Evolutionary conservation across 2,113 vertebrate genomes (phyloP), one percentile per base, ranked within the genome.

Genomic region (Stictonetta naevosa): DNA sequence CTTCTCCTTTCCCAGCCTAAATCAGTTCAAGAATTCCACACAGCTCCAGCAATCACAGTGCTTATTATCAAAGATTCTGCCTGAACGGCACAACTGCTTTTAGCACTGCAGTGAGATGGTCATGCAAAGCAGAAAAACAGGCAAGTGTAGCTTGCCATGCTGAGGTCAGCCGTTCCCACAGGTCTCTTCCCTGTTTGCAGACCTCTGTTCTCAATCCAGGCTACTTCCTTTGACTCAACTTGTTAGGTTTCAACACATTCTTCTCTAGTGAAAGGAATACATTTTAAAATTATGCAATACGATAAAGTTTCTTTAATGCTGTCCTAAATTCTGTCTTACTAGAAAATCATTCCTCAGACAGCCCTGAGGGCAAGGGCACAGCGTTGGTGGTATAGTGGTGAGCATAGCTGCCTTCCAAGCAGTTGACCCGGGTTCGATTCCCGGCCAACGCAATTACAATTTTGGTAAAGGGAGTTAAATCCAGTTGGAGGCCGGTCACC

Each of bases 371-470:
- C 20, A 48, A 48, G 10, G 20, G 62, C 36, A 48, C 26, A 29
- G 62, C 62, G 62, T 64, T 64, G 62, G 62, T 64, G 62, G 62
- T 64, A 64, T 64, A 64, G 62, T 64, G 62, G 62, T 64, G 62
- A 64, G 62, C 62, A 96, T 97, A 97, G 97, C 97, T 97, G 97
- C 97, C 95, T 97, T 97, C 97, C 93, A 95, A 96, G 94, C 96
- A 94, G 96, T 96, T 96, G 91, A 95, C 94, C 94, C 91, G 93
- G 96, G 94, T 95, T 96, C 83, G 93, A 96, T 95, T 95, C 96
- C 95, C 91, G 94, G 94, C 93, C 96, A 96, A 93, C 83, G 96
- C 93, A 96, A 2, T 48, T 20, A 29, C 34, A 26, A 29, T 64
- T 64, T 64, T 64, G 26, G 38, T 48, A 9, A 48, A 48, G 21